These are phyloP conservation scores for Leptestheria dahalacensis DNA, from an alignment of 1,140 invertebrate genomes.

Conservation along the genomic window DNA sequence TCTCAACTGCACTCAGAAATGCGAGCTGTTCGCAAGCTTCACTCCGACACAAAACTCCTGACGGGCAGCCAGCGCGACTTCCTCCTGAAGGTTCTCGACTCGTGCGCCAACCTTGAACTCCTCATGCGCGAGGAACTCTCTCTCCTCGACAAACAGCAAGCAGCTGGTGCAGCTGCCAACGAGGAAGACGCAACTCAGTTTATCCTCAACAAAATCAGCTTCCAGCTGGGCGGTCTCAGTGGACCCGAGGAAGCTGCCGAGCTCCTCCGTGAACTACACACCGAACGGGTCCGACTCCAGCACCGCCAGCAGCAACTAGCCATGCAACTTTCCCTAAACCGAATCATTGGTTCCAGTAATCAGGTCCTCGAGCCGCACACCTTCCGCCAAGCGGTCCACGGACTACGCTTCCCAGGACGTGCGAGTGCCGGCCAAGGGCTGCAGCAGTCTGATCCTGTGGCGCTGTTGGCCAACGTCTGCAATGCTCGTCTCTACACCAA, in stretches of 20 bases:
- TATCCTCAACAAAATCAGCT: conserved; percentile 12
- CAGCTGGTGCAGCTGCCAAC: not conserved
- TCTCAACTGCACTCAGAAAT: conserved; percentile 28
- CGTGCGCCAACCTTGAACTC: conserved; percentile 11
- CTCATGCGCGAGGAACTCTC: conserved; percentile 10
- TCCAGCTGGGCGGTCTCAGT: conserved; percentile 9
- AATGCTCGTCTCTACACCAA: conserved; percentile 53
- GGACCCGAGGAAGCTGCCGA: conserved; percentile 12
- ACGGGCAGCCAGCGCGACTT: conserved; percentile 49
- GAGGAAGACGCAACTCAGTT: conserved; percentile 12
- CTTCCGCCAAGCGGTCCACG: conserved; percentile 44
- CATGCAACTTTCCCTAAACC: conserved; percentile 50
- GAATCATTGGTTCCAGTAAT: conserved; percentile 45
- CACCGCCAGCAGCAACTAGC: conserved; percentile 52
- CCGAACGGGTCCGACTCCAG: conserved; percentile 31
- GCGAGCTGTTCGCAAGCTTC: conserved; percentile 31
- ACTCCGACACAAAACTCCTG: conserved; percentile 43
- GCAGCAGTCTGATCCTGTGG: conserved; percentile 37
- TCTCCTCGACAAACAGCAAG: not conserved
- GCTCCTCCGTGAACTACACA: conserved; percentile 4
- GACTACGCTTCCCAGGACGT: conserved; percentile 36
- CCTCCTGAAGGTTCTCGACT: conserved; percentile 40
- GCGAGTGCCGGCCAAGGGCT: not conserved
- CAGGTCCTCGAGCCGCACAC: conserved; percentile 46
- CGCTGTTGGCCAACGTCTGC: conserved; percentile 55